Evolutionary conservation across 2,888 invertebrate genomes (phyloP).

Genomic region (Macrophya annulata): DNA sequence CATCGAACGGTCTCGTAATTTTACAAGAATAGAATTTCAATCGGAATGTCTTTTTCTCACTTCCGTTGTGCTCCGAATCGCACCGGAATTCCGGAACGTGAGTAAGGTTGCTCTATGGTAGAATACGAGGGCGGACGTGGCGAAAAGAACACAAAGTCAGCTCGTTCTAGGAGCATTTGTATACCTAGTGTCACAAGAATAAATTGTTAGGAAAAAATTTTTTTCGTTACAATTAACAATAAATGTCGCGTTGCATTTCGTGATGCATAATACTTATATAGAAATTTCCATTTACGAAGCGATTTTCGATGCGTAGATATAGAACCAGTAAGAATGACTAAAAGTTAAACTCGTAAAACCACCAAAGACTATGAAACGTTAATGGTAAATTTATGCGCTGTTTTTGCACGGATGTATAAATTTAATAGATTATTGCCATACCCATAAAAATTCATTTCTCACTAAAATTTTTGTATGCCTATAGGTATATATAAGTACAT

Average conservation of each 20-base stretch:
- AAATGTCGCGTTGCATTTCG: not conserved
- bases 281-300: constrained; percentile 13
- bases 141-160: constrained; percentile 6
- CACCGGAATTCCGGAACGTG: constrained; percentile 41
- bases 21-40: constrained; percentile 39
- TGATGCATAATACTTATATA: not conserved
- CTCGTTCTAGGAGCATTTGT: not conserved
- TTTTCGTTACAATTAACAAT: not conserved
- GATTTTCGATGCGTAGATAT: not conserved
- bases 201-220: not conserved
- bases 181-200: not conserved
- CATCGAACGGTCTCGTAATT: constrained; percentile 19
- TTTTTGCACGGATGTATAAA: constrained; percentile 54
- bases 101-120: not conserved
- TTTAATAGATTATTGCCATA: constrained; percentile 39
- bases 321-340: not conserved
- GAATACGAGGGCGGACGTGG: constrained; percentile 1
- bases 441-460: constrained; percentile 49
- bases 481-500: not conserved
- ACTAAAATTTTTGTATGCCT: constrained; percentile 34
- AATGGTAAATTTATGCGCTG: constrained; percentile 51
- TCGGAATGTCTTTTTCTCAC: constrained; percentile 42
- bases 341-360: constrained; percentile 44
- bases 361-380: constrained; percentile 34
- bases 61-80: constrained; percentile 46